These are phyloP conservation scores for Zeuzera pyrina DNA, from an alignment of 2,888 invertebrate genomes.

Conservation along the genomic window DNA sequence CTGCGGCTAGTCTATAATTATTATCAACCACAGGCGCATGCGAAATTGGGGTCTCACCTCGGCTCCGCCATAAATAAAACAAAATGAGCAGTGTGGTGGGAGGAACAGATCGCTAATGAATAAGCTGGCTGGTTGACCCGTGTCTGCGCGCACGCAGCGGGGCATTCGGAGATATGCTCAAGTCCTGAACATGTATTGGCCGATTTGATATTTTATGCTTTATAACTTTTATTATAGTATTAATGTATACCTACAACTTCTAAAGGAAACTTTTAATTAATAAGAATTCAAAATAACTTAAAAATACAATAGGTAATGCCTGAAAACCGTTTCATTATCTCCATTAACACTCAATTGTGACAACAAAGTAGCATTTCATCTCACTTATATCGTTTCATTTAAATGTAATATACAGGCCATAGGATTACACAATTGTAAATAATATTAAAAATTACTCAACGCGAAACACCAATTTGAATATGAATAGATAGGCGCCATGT, in stretches of 20 bases:
- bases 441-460: conserved; percentile 65
- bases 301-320: no score
- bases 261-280: no score
- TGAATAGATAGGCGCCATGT: conserved; percentile 69
- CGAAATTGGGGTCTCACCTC: conserved; percentile 73
- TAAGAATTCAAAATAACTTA: no score
- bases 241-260: no score
- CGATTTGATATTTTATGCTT: no score
- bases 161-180: no score
- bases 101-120: conserved; percentile 64
- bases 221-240: no score
- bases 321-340: conserved; percentile 28
- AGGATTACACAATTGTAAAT: conserved; percentile 63
- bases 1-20: conserved; percentile 64
- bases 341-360: conserved; percentile 30
- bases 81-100: conserved; percentile 64
- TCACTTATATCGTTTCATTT: conserved; percentile 44
- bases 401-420: conserved; percentile 42
- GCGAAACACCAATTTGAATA: conserved; percentile 64
- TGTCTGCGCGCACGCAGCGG: conserved; percentile 12
- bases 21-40: conserved; percentile 62
- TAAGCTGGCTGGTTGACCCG: conserved; percentile 39
- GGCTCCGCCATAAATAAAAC: conserved; percentile 64
- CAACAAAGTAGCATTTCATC: conserved; percentile 40
- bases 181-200: no score